Conservation (phyloP, 92 coral and sea anemone genomes). For the Palythoa grandiflora region DNA sequence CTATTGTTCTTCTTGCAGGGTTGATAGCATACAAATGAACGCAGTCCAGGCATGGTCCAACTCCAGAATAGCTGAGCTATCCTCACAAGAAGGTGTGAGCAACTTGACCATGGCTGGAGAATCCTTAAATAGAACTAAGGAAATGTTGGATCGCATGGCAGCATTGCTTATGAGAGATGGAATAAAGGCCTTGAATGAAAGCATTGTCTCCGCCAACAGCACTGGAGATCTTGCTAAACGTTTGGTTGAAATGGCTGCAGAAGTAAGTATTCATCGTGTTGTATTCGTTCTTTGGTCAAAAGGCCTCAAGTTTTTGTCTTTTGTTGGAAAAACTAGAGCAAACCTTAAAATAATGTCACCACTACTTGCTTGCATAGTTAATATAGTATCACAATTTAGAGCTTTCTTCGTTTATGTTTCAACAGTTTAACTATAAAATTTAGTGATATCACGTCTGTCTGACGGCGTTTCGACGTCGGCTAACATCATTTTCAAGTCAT, state of each 20-base stretch:
- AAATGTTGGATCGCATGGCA: conserved; percentile 69
- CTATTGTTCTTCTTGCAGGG: conserved; percentile 34
- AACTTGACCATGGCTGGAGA: conserved; percentile 74
- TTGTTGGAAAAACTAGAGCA: too few relatives aligned
- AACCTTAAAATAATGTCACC: too few relatives aligned
- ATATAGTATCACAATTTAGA: too few relatives aligned
- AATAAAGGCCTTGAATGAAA: conserved; percentile 67
- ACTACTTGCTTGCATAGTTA: too few relatives aligned
- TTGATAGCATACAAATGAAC: conserved; percentile 43
- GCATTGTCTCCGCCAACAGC: conserved; percentile 69
- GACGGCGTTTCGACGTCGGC: too few relatives aligned
- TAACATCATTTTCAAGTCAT: too few relatives aligned
- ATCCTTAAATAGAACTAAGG: conserved; percentile 82
- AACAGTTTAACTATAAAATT: too few relatives aligned
- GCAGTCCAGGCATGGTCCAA: conserved; percentile 63
- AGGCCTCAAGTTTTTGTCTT: too few relatives aligned
- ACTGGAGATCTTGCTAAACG: conserved; percentile 75
- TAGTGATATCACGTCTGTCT: too few relatives aligned
- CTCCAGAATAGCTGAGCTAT: conserved; percentile 56
- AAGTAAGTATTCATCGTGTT: conserved; percentile 59
- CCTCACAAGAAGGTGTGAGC: conserved; percentile 60
- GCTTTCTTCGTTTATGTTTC: too few relatives aligned
- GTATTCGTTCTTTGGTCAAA: neutral
- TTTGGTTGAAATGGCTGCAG: conserved; percentile 74
- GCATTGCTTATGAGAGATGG: conserved; percentile 61